Conservation (phyloP, 2,797 vertebrate species). For the Gymnothorax reevesii region DNA sequence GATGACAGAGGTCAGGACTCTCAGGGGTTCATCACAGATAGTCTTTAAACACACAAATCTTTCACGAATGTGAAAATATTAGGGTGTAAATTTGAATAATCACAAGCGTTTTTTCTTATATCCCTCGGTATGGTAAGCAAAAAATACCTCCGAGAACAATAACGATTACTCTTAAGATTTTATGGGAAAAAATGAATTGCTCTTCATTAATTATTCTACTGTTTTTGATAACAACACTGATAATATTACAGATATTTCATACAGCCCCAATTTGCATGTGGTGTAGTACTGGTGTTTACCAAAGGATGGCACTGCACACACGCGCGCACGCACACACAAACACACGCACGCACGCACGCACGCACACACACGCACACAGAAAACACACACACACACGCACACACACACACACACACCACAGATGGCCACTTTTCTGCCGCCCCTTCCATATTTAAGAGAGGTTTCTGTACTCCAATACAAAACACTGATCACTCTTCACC, state of each 20-base stretch:
- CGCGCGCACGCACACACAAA: not conserved
- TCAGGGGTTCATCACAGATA: slow-evolving; percentile 18
- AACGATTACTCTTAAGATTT: not conserved
- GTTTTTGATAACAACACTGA: not conserved
- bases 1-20: not conserved
- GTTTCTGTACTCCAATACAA: not conserved
- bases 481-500: not conserved
- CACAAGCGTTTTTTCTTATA: not conserved
- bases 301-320: slow-evolving; percentile 64
- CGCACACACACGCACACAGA: not conserved
- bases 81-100: not conserved
- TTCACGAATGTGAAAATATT: not conserved
- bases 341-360: not conserved
- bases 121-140: not conserved
- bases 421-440: slow-evolving; percentile 9
- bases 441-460: not conserved
- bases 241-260: not conserved
- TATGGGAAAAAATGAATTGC: not conserved
- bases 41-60: not conserved
- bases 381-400: too few species aligned
- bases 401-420: slow-evolving; percentile 23
- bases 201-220: not conserved
- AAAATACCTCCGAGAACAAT: not conserved
- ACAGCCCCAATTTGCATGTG: not conserved
- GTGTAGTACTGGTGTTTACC: slow-evolving; percentile 28